phyloP scores from a whole-genome alignment of 2,888 invertebrate species.

The Brenthis ino region DNA sequence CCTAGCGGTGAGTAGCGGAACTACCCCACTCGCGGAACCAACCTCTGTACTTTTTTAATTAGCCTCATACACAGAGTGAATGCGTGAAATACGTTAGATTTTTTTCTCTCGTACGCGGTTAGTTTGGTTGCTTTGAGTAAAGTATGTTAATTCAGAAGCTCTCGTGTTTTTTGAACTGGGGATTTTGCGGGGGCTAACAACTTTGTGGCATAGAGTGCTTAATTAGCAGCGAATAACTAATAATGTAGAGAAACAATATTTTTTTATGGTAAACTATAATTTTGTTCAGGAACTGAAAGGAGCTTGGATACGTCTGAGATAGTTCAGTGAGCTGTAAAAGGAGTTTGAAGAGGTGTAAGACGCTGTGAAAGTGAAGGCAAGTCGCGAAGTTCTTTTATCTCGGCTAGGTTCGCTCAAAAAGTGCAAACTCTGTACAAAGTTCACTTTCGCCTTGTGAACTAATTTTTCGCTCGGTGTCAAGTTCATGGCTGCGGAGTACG shows the following conservation, averaged over 20 bases:
- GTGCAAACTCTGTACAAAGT: slow-evolving; percentile 80
- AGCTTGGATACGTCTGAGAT: slow-evolving; percentile 1
- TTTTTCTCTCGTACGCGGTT: slow-evolving; percentile 67
- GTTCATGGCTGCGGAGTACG: slow-evolving; percentile 69
- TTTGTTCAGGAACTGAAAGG: slow-evolving; percentile 12
- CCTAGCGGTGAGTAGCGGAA: slow-evolving; percentile 79
- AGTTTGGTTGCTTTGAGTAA: slow-evolving; percentile 78
- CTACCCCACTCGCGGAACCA: slow-evolving; percentile 76
- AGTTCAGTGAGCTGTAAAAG: slow-evolving; percentile 11
- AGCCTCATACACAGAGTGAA: slow-evolving; percentile 76
- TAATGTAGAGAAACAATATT: slow-evolving; percentile 41
- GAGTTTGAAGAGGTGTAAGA: slow-evolving; percentile 28
- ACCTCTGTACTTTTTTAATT: slow-evolving; percentile 81
- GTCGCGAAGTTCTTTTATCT: slow-evolving; percentile 73
- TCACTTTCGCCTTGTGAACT: slow-evolving; percentile 82
- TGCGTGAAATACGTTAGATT: slow-evolving; percentile 76
- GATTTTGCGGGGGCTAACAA: slow-evolving; percentile 41
- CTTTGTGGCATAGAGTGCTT: slow-evolving; percentile 50
- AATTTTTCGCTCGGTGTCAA: slow-evolving; percentile 82
- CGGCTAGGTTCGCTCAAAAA: slow-evolving; percentile 77
- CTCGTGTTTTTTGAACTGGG: slow-evolving; percentile 51
- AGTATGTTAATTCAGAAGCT: slow-evolving; percentile 78
- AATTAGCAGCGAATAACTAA: slow-evolving; percentile 56
- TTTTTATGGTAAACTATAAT: slow-evolving; percentile 22
- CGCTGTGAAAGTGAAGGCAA: slow-evolving; percentile 30